Base-by-base conservation (phyloP, 30 jellyfish, hydroid and myxozoan genomes). In the Nemopilema nomurai region DNA sequence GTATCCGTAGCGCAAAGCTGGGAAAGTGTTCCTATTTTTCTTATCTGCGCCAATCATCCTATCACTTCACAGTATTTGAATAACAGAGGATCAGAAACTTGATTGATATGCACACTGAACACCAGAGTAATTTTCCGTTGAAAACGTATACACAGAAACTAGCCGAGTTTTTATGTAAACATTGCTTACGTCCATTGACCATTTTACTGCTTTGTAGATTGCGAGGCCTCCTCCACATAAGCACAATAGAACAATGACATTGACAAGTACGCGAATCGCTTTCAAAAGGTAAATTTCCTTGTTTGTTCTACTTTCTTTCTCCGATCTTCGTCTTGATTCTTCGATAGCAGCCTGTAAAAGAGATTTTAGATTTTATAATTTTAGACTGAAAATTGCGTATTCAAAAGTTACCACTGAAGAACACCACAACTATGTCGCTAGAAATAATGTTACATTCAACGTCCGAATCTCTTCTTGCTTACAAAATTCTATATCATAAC, bases 141-240 rank as follows among this genome's bases (percentile, higher is more conserved):
- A 19, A 69, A 19, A 28, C 57, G 20, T 7, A 24, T 21, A 41
- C 57, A 41, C 57, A 41, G 57, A 41, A 41, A 41, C 6, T 41
- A 41, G 13, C 6, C 9, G 57, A 41, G n/a, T 8, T 19, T 1
- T 6, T 69, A n/a, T 13, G 8, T 3, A 19, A 30, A 20, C 24
- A 18, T 41, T 41, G 20, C 83, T 74, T 74, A 77, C 95, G 71
- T 86, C 81, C 24, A 86, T 27, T 25, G 89, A 62, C 81, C 82
- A 77, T 68, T 27, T 77, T 30, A 89, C 79, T 50, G 95, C 82
- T 32, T 62, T 84, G 73, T 86, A 86, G 30, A 86, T 86, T 24
- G 89, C 89, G 66, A 86, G 41, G 22, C 86, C 95, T 29, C 90
- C 95, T 67, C 76, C 84, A 70, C 26, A 22, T 7, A 86, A 50